Percentiles rank a stretch among this genome's conserved stretches.
Evolutionary conservation across 2,797 vertebrate species (phyloP).

Genomic region (Onychomys leucogaster): DNA sequence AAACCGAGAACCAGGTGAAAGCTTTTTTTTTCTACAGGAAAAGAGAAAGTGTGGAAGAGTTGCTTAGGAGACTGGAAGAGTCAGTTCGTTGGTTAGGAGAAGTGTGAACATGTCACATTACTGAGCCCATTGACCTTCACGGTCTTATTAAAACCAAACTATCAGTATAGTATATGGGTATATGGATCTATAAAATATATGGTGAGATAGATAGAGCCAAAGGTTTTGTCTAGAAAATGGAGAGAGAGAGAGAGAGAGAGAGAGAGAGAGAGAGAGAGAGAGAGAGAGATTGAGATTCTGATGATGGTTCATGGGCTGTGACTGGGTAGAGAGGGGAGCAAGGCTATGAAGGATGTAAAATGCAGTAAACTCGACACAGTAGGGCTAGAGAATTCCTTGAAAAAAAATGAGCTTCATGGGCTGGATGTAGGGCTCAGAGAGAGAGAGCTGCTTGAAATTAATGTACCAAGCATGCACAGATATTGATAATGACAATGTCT

Average conservation of each 20-base stretch:
- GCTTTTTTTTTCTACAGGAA: not conserved
- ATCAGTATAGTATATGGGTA: not conserved
- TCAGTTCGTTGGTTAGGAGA: not conserved
- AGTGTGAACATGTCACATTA: not conserved
- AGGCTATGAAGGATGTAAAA: not conserved
- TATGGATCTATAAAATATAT: not conserved
- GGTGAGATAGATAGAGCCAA: not conserved
- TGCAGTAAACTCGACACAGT: not conserved
- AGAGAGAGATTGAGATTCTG: not conserved
- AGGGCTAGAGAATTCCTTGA: not conserved
- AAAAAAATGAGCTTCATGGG: not conserved
- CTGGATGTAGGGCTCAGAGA: not conserved
- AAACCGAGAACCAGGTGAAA: not conserved
- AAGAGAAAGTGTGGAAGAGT: not conserved
- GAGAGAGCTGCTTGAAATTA: not conserved
- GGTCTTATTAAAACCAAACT: not conserved
- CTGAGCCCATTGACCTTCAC: not conserved
- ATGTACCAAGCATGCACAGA: rapidly evolving
- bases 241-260: not conserved
- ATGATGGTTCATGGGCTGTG: not conserved
- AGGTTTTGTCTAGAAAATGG: not conserved
- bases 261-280: not conserved
- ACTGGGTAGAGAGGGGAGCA: not conserved
- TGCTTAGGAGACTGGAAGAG: not conserved
- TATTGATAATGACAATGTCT: not conserved